Conservation (phyloP, 2,113 vertebrate species). For the Urocynchramus pylzowi region DNA sequence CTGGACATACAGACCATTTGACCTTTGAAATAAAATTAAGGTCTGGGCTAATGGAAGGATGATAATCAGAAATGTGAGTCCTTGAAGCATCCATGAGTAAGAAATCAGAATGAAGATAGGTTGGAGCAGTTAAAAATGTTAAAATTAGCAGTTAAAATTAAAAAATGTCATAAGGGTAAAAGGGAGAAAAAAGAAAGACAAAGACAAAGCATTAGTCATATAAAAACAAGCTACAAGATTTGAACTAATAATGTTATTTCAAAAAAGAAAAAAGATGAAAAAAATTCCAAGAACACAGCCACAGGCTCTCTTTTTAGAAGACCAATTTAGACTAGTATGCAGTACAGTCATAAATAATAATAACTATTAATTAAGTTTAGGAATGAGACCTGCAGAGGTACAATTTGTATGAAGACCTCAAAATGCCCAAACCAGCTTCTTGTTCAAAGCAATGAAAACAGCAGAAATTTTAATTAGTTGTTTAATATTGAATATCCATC, state of each 20-base stretch:
- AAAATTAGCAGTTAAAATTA: too few relatives aligned
- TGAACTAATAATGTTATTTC: slow-evolving; percentile 23
- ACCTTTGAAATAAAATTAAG: slow-evolving; percentile 52
- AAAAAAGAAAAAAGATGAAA: not conserved
- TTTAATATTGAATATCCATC: slow-evolving; percentile 60
- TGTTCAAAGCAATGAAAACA: slow-evolving; percentile 55
- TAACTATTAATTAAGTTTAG: slow-evolving; percentile 66
- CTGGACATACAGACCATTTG: not conserved
- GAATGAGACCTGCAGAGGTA: slow-evolving; percentile 43
- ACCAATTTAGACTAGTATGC: slow-evolving; percentile 29
- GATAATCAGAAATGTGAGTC: not conserved
- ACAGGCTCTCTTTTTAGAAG: slow-evolving; percentile 28
- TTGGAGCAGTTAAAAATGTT: not conserved
- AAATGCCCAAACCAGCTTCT: slow-evolving; percentile 22
- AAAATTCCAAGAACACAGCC: not conserved
- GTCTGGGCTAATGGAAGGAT: slow-evolving; percentile 27
- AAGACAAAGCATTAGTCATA: not conserved
- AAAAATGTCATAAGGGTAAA: not conserved
- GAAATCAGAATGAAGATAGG: slow-evolving; percentile 2
- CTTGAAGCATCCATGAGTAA: slow-evolving; percentile 20
- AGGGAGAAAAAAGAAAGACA: not conserved
- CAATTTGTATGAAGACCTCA: slow-evolving; percentile 38
- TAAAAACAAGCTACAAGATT: not conserved
- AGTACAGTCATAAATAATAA: slow-evolving; percentile 62
- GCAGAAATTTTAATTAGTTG: slow-evolving; percentile 56